phyloP scores from a whole-genome alignment of 2,113 vertebrate species.

The Natator depressus region DNA sequence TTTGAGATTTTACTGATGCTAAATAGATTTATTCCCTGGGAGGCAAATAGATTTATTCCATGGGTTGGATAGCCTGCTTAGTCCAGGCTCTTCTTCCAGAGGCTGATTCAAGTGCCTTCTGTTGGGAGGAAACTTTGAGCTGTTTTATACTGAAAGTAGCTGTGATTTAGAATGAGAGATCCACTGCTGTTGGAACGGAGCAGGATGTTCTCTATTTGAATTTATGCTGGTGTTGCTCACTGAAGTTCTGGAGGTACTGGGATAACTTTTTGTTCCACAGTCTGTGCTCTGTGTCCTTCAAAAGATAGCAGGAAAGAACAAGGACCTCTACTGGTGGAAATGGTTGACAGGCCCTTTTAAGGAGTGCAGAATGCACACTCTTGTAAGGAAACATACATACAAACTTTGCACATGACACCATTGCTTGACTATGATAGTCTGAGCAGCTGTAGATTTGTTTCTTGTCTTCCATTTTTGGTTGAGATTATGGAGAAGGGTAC shows the following conservation, averaged over 20 bases:
- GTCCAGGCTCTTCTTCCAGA: not conserved
- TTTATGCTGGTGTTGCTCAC: not conserved
- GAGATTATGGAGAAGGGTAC: not conserved
- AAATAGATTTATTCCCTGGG: not conserved
- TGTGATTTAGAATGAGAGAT: slow-evolving; percentile 17
- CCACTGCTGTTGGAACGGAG: not conserved
- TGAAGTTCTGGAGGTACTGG: not conserved
- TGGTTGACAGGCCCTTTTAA: not conserved
- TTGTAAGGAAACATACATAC: not conserved
- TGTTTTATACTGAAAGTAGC: slow-evolving; percentile 21
- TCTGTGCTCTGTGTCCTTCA: not conserved
- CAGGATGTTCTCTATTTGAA: not conserved
- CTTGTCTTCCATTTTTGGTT: not conserved
- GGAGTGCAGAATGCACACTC: not conserved
- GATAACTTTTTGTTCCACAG: not conserved
- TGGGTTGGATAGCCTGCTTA: not conserved
- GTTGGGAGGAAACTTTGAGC: not conserved
- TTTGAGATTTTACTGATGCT: not conserved
- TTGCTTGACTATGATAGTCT: not conserved
- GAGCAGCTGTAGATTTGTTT: not conserved
- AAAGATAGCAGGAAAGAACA: not conserved
- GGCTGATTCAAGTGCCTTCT: not conserved
- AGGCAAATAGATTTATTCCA: not conserved
- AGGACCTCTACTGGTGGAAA: not conserved
- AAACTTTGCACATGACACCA: rapidly evolving